Conservation (phyloP, 2,113 vertebrate species). For the Rhinoptilus africanus region DNA sequence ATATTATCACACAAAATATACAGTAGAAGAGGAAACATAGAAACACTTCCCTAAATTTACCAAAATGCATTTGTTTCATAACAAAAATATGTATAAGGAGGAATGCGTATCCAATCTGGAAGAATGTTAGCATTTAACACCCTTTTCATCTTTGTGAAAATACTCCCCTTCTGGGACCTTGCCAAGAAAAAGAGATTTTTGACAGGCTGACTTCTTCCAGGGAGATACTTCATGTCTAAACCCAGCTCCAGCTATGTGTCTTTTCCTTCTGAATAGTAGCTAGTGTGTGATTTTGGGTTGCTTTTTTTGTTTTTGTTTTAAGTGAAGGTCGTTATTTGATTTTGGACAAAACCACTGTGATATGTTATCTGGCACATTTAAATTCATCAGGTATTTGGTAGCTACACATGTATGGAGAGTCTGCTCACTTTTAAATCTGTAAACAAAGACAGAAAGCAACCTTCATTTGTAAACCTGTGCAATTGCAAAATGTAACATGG, state of each 20-base stretch:
- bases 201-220: slow-evolving; percentile 39
- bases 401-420: background rate
- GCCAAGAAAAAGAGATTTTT: slow-evolving; percentile 34
- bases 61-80: slow-evolving; percentile 53
- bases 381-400: background rate
- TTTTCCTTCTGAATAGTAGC: background rate
- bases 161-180: slow-evolving; percentile 9
- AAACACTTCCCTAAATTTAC: slow-evolving; percentile 27
- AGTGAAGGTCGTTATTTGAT: background rate
- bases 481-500: background rate
- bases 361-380: background rate
- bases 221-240: background rate
- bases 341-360: background rate
- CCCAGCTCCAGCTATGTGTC: background rate
- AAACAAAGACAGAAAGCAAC: background rate
- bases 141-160: slow-evolving; percentile 53
- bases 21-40: background rate
- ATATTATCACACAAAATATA: slow-evolving; percentile 37
- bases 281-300: background rate
- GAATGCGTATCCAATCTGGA: slow-evolving; percentile 37
- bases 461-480: background rate
- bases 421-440: background rate
- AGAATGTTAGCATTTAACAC: slow-evolving; percentile 56
- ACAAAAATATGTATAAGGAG: slow-evolving; percentile 48
- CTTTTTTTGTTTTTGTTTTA: background rate